Evolutionary conservation across 2,113 vertebrate species (phyloP).

Genomic region (Phyllostomus hastatus): DNA sequence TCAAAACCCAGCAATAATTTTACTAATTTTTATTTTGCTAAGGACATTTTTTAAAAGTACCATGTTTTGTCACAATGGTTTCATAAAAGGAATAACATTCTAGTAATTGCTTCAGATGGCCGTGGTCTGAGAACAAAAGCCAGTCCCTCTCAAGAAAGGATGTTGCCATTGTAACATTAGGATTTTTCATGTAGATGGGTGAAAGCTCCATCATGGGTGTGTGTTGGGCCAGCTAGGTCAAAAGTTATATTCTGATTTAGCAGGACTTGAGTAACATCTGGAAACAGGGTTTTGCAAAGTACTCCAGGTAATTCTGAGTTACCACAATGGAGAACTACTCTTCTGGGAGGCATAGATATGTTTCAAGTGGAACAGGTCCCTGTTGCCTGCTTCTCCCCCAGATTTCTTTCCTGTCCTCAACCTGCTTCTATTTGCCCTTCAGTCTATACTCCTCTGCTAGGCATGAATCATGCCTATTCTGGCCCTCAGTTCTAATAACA

Average conservation of each 20-base stretch:
- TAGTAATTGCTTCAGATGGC: neutral
- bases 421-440: neutral
- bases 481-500: neutral
- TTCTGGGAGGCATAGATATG: neutral
- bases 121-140: neutral
- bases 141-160: neutral
- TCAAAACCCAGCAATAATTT: neutral
- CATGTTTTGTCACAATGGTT: neutral
- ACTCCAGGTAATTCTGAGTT: neutral
- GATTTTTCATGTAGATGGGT: neutral
- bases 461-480: neutral
- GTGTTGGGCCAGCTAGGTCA: neutral
- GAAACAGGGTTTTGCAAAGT: neutral
- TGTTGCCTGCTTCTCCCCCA: neutral
- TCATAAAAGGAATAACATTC: neutral
- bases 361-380: neutral
- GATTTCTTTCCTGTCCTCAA: neutral
- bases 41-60: neutral
- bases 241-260: neutral
- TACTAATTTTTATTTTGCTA: constrained; percentile 3
- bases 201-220: neutral
- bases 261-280: neutral
- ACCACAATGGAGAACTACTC: neutral
- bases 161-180: neutral
- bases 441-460: neutral